A percentile compares a stretch with the other conserved stretches of the same genome.
Conservation (phyloP, 2,797 vertebrate genomes). For the Enteromius argenteus region DNA sequence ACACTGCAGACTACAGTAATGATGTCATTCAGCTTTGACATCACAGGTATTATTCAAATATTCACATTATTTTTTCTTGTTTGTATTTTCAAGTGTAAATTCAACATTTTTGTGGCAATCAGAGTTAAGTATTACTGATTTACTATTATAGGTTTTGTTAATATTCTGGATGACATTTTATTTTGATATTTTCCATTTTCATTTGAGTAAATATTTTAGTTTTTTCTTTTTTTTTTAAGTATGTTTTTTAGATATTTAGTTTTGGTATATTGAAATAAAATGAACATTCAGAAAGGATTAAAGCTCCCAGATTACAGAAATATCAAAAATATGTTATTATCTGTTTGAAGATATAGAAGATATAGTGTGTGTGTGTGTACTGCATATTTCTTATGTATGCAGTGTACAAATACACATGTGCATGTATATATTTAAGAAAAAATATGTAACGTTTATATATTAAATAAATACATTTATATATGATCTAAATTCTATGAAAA, state of each 20-base stretch:
- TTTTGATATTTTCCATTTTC: neutral
- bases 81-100: neutral
- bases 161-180: neutral
- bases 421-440: too few relatives aligned
- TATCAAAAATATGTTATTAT: neutral
- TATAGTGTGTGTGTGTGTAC: too few relatives aligned
- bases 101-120: neutral
- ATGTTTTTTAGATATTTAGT: neutral
- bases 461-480: too few relatives aligned
- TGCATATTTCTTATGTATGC: too few relatives aligned
- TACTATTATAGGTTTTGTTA: neutral
- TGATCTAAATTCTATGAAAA: too few relatives aligned
- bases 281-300: neutral
- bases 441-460: too few relatives aligned
- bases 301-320: neutral
- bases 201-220: neutral
- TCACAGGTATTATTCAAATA: neutral
- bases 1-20: neutral
- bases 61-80: too few relatives aligned
- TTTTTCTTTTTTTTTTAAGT: neutral
- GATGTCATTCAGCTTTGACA: neutral
- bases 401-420: too few relatives aligned
- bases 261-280: neutral
- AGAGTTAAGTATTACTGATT: neutral
- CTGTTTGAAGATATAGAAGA: neutral